Evolutionary conservation across 2,888 invertebrate species (phyloP).

Genomic region (Sepiola atlantica): DNA sequence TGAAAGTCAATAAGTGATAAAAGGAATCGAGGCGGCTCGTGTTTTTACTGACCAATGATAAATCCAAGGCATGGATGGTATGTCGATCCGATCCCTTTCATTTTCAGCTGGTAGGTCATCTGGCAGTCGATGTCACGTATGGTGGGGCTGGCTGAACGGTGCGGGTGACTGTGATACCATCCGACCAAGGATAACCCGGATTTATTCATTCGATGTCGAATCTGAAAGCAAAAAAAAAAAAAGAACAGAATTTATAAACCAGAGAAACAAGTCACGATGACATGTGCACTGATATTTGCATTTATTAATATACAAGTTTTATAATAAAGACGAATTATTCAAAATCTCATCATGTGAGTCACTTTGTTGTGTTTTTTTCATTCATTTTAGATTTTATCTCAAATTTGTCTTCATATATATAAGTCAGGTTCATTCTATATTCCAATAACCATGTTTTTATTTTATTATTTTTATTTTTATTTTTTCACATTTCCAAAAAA

Average conservation of each 20-base stretch:
- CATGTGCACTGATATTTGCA: background rate
- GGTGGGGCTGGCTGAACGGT: conserved; percentile 87
- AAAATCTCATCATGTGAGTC: too few species aligned
- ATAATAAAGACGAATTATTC: too few species aligned
- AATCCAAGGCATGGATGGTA: conserved; percentile 94
- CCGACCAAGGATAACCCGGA: conserved; percentile 86
- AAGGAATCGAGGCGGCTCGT: background rate
- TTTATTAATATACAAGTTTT: background rate
- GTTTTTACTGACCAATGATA: conserved; percentile 86
- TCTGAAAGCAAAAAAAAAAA: conserved; percentile 72
- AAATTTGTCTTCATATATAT: too few species aligned
- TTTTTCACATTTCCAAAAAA: too few species aligned
- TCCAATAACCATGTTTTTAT: too few species aligned
- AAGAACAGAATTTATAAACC: background rate
- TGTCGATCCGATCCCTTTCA: conserved; percentile 92
- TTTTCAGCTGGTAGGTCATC: conserved; percentile 93
- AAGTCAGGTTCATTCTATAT: too few species aligned
- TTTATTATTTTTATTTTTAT: too few species aligned
- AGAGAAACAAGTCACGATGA: background rate
- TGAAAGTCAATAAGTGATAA: too few species aligned
- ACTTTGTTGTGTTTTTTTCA: too few species aligned
- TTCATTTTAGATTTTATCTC: too few species aligned
- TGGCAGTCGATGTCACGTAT: conserved; percentile 91
- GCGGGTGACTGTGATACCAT: conserved; percentile 93
- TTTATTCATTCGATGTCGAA: conserved; percentile 87